These are phyloP conservation scores for Drosophila ambigua DNA, from an alignment of 1,140 invertebrate species.

Conservation along the genomic window DNA sequence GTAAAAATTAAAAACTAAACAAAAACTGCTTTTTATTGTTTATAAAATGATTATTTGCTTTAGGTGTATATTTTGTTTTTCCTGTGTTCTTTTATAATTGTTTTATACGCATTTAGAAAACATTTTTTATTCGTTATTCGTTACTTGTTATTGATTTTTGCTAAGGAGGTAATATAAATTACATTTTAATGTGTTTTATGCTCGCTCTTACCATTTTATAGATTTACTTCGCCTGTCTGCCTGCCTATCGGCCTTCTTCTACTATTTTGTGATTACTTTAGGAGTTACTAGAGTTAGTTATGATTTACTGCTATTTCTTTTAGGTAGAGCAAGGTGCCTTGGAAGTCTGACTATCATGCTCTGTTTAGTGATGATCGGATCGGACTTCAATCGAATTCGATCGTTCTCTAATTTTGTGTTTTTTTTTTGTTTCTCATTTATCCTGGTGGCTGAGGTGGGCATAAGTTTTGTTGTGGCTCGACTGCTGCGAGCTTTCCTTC, in stretches of 20 bases:
- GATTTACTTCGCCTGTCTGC: conserved; percentile 3
- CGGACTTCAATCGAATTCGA: too few relatives aligned
- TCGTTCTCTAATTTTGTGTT: conserved; percentile 21
- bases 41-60: conserved; percentile 50
- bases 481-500: conserved; percentile 42
- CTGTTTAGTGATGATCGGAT: conserved; percentile 14
- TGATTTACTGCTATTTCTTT: conserved; percentile 61
- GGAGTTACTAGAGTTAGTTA: conserved; percentile 40
- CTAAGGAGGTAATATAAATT: conserved; percentile 82
- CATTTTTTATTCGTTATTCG: conserved; percentile 37
- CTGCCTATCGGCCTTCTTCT: conserved; percentile 27
- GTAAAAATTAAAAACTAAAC: conserved; percentile 59
- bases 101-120: conserved; percentile 52
- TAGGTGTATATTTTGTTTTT: conserved; percentile 48
- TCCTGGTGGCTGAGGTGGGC: conserved; percentile 80
- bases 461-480: conserved; percentile 63
- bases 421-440: conserved; percentile 29
- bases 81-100: conserved; percentile 34
- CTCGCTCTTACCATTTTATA: conserved; percentile 19
- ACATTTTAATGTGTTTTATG: conserved; percentile 75
- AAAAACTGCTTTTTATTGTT: conserved; percentile 72
- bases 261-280: conserved; percentile 8
- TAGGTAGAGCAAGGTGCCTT: conserved; percentile 43
- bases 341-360: conserved; percentile 65
- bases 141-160: conserved; percentile 78